Percentiles rank a stretch among this genome's conserved stretches.
These are phyloP conservation scores for Hetaerina titia DNA, from an alignment of 2,888 invertebrate genomes.

Conservation along the genomic window DNA sequence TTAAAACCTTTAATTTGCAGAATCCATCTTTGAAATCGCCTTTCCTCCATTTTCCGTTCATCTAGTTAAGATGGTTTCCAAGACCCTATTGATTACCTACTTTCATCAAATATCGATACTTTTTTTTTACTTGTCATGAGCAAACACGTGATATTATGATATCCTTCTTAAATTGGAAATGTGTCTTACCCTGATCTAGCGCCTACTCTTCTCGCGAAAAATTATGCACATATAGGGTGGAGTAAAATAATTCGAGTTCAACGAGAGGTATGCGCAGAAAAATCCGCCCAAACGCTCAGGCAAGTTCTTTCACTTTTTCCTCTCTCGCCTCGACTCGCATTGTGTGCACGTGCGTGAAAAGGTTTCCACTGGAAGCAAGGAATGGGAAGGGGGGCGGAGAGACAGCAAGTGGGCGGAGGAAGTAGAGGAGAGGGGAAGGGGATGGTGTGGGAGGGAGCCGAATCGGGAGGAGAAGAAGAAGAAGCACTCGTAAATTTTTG, in stretches of 20 bases:
- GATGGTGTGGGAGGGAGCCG: background rate
- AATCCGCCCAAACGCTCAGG: background rate
- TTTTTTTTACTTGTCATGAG: no score
- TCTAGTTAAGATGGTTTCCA: no score
- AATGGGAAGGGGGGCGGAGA: background rate
- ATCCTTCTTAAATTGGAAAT: no score
- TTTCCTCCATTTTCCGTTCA: no score
- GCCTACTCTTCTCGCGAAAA: background rate
- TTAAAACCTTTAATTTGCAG: no score
- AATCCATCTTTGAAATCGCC: no score
- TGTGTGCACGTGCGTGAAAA: background rate
- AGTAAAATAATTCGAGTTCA: background rate
- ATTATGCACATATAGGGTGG: background rate
- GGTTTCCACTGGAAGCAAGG: background rate
- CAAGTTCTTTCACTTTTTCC: slow-evolving; percentile 9
- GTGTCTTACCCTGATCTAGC: background rate
- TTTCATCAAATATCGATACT: no score
- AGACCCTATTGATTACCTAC: no score
- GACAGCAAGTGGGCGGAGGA: background rate
- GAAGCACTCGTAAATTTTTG: slow-evolving; percentile 35
- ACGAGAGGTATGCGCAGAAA: background rate
- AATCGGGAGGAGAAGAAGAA: background rate
- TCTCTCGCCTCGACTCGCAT: background rate
- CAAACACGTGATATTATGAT: no score
- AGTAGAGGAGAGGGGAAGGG: background rate